Evolutionary conservation across 1,140 invertebrate species (phyloP).

Genomic region (Reticulitermes speratus): DNA sequence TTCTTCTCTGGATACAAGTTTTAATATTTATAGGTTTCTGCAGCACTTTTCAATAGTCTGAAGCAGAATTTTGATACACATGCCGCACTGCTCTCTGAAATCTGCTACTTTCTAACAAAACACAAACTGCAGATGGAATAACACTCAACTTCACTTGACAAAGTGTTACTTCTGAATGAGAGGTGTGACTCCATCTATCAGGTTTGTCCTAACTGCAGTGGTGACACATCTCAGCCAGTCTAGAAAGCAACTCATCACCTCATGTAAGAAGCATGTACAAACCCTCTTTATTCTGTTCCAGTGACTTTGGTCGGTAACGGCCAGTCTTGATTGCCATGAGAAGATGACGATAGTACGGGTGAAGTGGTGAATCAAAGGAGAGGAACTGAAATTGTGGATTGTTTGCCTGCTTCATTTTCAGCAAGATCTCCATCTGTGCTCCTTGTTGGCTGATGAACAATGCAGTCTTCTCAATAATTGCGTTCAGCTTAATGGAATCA

Average conservation of each 20-base stretch:
- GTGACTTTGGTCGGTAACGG: constrained; percentile 66
- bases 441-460: constrained; percentile 91
- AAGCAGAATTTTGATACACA: no score
- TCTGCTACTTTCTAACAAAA: no score
- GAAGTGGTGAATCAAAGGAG: constrained; percentile 77
- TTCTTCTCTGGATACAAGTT: no score
- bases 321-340: constrained; percentile 78
- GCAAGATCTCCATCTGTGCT: constrained; percentile 95
- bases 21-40: no score
- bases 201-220: no score
- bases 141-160: no score
- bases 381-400: constrained; percentile 95
- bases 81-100: no score
- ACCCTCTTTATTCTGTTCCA: constrained; percentile 53
- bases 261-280: constrained; percentile 48
- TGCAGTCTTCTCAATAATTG: constrained; percentile 96
- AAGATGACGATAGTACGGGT: constrained; percentile 89
- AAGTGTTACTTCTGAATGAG: no score
- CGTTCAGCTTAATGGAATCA: constrained; percentile 85
- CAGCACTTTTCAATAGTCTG: no score
- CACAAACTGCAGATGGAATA: no score
- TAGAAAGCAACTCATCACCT: neutral
- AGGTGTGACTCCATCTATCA: no score
- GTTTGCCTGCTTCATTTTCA: constrained; percentile 93
- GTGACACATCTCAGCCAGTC: no score